Evolutionary conservation across 2,113 vertebrate genomes (phyloP), one percentile per base, ranked within the genome.

Genomic region (Phaethornis superciliosus): DNA sequence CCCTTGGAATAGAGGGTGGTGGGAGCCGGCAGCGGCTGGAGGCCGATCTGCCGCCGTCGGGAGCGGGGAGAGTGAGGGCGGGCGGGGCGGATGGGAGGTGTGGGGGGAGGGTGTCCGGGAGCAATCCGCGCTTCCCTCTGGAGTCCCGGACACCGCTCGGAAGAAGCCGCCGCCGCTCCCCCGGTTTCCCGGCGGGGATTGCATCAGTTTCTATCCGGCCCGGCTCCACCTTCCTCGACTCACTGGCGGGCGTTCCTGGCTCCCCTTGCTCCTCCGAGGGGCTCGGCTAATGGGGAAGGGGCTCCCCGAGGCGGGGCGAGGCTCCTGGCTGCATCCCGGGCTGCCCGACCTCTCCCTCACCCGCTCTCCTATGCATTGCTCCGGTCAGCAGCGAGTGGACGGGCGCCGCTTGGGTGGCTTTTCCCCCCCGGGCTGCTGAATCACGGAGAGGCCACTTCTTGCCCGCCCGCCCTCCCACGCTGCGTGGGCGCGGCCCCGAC

Each of bases 131-230:
- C n/a, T 68, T n/a, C 20, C 17, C 51, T 85, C 24, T 22, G 8
- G 30, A 14, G 32, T 24, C 20, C 18, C 2, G 12, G 70, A 32
- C 60, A 22, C 65, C 65, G 65, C 70, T 84, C 18, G 33, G 12
- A 28, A 30, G 33, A 64, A 77, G 12, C 63, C 15, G 15, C 13
- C 11, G 37, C 54, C 5, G 42, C 32, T 75, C 12, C 56, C n/a
- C 26, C 55, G 49, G 46, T 33, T 85, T 35, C 26, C n/a, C 72
- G 58, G 52, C 47, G 26, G 58, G 42, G 92, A 92, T 95, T 95
- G 94, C 94, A 95, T 94, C 94, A 95, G 94, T 92, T 90, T 84
- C 69, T 58, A 84, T 72, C 63, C 32, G 44, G 26, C 82, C 67
- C 89, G 59, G 64, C 94, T 89, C 94, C 94, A 87, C 94, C 94